Base-by-base conservation (phyloP, 2,113 vertebrate species). In the Piprites chloris region DNA sequence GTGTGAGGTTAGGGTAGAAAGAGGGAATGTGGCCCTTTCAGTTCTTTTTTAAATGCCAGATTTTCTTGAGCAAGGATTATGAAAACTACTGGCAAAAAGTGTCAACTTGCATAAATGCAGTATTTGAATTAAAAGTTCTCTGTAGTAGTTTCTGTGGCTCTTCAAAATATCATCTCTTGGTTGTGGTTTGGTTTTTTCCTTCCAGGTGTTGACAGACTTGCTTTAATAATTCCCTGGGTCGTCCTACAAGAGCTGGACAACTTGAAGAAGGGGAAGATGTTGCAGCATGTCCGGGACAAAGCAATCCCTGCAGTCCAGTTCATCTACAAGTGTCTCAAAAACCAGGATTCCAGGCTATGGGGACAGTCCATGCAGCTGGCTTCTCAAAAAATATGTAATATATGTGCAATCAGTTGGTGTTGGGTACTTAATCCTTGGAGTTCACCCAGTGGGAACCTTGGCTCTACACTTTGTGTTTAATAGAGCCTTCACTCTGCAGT, bases 321-420 rank as follows among this genome's bases (percentile, higher is more conserved):
- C 95, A 98, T 99, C 94, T 98, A 99, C 72, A 98, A 62, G 78
- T 97, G 98, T 72, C 96, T 99, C 79, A 99, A 98, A 97, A 98
- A 39, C 61, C 98, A 98, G 87, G 98, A 98, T 81, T 96, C 96
- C 8, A 98, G 92, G 12, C 90, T 99, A 14, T 99, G 98, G 99
- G 99, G 99, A 10, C 99, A 99, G n/a, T 99, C 99, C 53, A 98
- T 99, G 98, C 99, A 99, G 96, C 99, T 99, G 94, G 99, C 99
- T 18, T 97, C 98, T 14, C 97, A 98, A 80, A 98, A 97, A 95
- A 96, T 97, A 75, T 96, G 99, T 99, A 97, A 99, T 98, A 97
- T 84, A 90, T 46, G 16, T 12, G 14, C 52, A 79, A 5, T 68
- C 61, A 21, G 3, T 90, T 84, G 91, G 28, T 42, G 88, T 28